phyloP scores from a whole-genome alignment of 2,888 invertebrate species.

The Pandemis heparana region DNA sequence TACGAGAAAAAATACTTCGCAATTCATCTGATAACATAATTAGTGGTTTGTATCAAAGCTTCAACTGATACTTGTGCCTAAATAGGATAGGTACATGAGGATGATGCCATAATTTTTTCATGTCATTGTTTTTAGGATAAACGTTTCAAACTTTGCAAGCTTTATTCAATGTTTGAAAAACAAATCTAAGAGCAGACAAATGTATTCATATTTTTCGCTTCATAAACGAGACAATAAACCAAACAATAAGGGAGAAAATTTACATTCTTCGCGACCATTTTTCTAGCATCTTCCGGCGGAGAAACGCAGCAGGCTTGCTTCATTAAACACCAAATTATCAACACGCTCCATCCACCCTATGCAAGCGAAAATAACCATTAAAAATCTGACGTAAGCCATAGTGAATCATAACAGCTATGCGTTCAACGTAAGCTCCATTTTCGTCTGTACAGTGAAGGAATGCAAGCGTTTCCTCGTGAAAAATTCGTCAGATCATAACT shows the following conservation, averaged over 20 bases:
- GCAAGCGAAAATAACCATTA: conserved; percentile 77
- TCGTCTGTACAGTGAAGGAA: conserved; percentile 56
- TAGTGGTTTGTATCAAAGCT: conserved; percentile 3
- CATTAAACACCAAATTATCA: conserved; percentile 84
- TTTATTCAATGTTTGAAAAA: conserved; percentile 31
- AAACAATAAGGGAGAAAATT: conserved; percentile 82
- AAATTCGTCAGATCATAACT: conserved; percentile 78
- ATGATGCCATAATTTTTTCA: background rate
- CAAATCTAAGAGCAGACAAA: conserved; percentile 47
- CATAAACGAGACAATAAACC: conserved; percentile 80
- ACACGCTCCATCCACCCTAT: conserved; percentile 67
- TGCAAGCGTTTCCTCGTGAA: conserved; percentile 66
- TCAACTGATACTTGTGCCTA: background rate
- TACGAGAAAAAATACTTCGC: conserved; percentile 23
- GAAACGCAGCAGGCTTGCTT: conserved; percentile 76
- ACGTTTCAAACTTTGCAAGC: background rate
- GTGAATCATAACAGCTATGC: conserved; percentile 53
- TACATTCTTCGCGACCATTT: conserved; percentile 78
- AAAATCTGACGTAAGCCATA: conserved; percentile 53
- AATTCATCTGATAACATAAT: conserved; percentile 6
- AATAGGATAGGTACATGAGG: background rate
- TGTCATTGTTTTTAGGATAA: background rate
- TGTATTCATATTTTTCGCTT: conserved; percentile 63
- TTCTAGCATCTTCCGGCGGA: conserved; percentile 77
- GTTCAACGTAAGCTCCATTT: conserved; percentile 65